Evolutionary conservation across 2,797 vertebrate genomes (phyloP), one percentile per base, ranked within the genome.

Genomic region (Petrocephalus sullivani): DNA sequence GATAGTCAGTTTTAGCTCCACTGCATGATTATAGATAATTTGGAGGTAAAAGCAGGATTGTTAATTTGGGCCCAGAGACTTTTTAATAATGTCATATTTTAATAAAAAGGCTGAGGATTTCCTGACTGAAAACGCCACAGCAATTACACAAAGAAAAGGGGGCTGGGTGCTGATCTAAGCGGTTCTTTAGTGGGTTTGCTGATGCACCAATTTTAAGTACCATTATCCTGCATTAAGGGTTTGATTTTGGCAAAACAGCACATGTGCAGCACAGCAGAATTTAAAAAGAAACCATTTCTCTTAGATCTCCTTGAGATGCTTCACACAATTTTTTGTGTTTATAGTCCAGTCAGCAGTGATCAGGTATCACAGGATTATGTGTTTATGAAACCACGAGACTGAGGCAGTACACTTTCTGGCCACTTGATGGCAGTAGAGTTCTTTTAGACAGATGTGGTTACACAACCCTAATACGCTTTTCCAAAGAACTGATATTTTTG

Each of bases 401-500:
- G n/a, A 51, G 81, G 19, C n/a, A 83, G 8, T 23, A n/a, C 81
- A 23, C 49, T 53, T 85, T 71, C 21, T 49, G 85, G 49, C 92
- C 96, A 96, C 95, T 93, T 92, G 96, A 93, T 94, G 96, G 95
- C 95, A 95, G 94, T 92, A 95, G 93, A 94, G 93, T 51, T 92
- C 94, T 91, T 91, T 41, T 21, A 89, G 49, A 89, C 37, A 85
- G 67, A 61, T 57, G 61, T 23, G 4, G 16, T 51, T 56, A 23
- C 7, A 57, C 51, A n/a, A 67, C 60, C 41, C 33, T 85, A 49
- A 41, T 56, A 53, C 4, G 23, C 51, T 60, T 78, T 67, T 54
- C 53, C 21, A 85, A 75, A 61, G n/a, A 87, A 23, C 4, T 60
- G 46, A 57, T 21, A 88, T 28, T 67, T 8, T 75, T 3, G 14